Percentiles rank a stretch among this genome's conserved stretches.
These are phyloP conservation scores for Xiphorhynchus erythropygius DNA, from an alignment of 2,797 vertebrate genomes.

Conservation along the genomic window DNA sequence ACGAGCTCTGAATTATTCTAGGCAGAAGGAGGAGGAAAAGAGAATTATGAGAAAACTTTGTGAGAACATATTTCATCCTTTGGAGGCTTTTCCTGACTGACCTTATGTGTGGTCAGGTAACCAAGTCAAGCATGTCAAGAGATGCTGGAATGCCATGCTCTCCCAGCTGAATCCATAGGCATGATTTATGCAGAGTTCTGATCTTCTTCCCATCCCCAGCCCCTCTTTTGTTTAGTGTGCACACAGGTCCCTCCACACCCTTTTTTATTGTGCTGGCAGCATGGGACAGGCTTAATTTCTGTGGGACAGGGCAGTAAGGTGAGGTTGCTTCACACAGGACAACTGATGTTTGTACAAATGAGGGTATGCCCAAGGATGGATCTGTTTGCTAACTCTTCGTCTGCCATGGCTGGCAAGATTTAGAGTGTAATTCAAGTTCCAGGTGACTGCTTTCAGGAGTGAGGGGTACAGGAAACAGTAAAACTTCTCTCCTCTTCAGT, in stretches of 20 bases:
- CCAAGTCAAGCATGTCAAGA: background rate
- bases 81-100: background rate
- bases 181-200: background rate
- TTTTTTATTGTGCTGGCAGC: background rate
- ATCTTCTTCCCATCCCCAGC: background rate
- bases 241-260: background rate
- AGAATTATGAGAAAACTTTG: background rate
- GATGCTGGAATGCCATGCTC: background rate
- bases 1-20: conserved; percentile 58
- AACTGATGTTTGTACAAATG: background rate
- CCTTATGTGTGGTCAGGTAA: background rate
- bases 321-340: background rate
- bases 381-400: background rate
- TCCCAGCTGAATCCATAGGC: background rate
- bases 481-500: background rate
- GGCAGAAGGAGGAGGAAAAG: conserved; percentile 19
- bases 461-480: background rate
- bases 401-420: background rate
- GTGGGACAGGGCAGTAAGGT: background rate
- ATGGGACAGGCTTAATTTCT: background rate
- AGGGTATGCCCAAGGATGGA: background rate
- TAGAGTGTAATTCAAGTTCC: background rate
- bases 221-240: background rate
- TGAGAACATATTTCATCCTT: background rate
- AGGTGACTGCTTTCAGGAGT: background rate